Base-by-base conservation (phyloP, 2,113 vertebrate species). In the Sialia sialis region DNA sequence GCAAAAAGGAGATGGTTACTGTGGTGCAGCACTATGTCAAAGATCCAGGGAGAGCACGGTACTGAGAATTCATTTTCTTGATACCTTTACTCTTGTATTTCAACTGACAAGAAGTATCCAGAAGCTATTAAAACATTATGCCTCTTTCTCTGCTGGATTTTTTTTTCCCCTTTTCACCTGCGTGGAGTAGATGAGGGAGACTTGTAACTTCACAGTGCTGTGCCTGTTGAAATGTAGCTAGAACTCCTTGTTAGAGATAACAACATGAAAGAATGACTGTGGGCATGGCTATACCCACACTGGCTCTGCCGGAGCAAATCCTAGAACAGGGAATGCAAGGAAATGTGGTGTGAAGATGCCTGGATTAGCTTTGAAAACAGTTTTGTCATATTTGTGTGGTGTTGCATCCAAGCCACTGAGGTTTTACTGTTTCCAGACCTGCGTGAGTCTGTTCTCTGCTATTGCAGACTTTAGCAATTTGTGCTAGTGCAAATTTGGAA, bases 401-500 rank as follows among this genome's bases (percentile, higher is more conserved):
- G 1, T 34, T 89, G 49, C 36, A 23, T 79, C 58, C 58, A 69
- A 51, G 27, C 39, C 22, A 5, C 22, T 34, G 58, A 62, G 49
- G n/a, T 75, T 87, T 78, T 87, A 49, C 41, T 73, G 58, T 54
- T 91, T 87, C 66, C 41, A 55, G 70, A 44, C 13, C 10, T 64
- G 27, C 72, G 60, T 7, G 63, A 38, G 32, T 29, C 52, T 89
- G 43, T 39, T 75, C 3, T 76, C 48, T 94, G 81, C 84, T 13
- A 4, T 2, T 2, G 5, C 38, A 66, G 54, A 49, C 26, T 91
- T 94, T 85, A 93, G 72, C 94, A 92, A 89, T 69, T 91, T 90
- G 63, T 85, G 32, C 36, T 73, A 34, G 58, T 76, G 90, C 80
- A 87, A 87, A 82, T 84, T 84, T 93, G 66, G 78, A 77, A 59